These are phyloP conservation scores for Coptodon bakossiorum DNA, from an alignment of 2,113 vertebrate genomes.

Conservation along the genomic window DNA sequence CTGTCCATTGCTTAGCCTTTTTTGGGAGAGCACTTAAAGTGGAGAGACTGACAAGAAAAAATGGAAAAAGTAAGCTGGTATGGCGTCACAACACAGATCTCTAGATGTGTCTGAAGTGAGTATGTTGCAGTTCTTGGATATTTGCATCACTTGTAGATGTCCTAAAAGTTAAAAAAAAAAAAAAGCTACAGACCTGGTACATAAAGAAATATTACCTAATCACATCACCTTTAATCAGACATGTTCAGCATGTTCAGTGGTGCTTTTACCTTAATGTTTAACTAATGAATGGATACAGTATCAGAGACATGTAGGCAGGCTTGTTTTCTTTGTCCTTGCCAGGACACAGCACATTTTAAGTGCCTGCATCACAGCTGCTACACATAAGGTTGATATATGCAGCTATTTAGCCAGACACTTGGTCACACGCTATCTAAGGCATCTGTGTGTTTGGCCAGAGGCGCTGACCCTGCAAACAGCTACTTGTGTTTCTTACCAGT, in stretches of 20 bases:
- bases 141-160: background rate
- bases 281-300: background rate
- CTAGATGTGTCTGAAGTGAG: background rate
- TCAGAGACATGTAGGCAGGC: background rate
- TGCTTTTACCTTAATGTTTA: background rate
- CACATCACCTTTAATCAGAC: background rate
- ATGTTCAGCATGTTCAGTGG: background rate
- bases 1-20: background rate
- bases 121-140: background rate
- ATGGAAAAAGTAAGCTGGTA: background rate
- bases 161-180: background rate
- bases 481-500: slow-evolving; percentile 43
- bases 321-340: background rate
- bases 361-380: slow-evolving; percentile 8
- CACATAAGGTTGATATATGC: background rate
- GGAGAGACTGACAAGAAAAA: background rate
- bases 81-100: background rate
- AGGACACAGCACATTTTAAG: background rate
- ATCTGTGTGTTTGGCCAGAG: slow-evolving; percentile 5
- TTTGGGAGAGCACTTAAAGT: background rate
- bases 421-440: background rate
- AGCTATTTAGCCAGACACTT: background rate
- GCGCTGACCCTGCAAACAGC: background rate
- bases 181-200: background rate
- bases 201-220: background rate